Evolutionary conservation across 2,888 invertebrate species (phyloP).

Genomic region (Heteromyza rotundicornis): DNA sequence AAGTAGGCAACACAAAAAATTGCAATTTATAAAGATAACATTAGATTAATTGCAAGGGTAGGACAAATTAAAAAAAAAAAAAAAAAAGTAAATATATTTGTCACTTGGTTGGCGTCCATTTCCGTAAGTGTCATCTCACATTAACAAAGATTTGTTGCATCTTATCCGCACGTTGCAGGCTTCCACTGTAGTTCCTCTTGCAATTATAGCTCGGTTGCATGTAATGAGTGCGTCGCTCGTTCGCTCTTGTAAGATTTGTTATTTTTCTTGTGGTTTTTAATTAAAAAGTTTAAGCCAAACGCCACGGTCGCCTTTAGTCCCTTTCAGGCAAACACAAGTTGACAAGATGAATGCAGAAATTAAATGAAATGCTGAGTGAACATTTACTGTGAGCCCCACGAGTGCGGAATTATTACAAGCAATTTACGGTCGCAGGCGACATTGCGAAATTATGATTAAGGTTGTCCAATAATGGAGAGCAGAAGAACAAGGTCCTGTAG

Average conservation of each 20-base stretch:
- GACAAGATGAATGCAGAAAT: neutral
- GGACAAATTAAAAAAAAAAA: no score
- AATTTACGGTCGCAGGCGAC: neutral
- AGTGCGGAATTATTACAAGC: neutral
- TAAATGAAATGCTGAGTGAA: neutral
- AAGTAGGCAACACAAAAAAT: neutral
- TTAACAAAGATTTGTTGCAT: constrained; percentile 52
- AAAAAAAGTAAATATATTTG: neutral
- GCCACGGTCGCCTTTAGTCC: neutral
- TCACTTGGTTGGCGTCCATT: neutral
- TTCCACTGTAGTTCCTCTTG: neutral
- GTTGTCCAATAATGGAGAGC: no score
- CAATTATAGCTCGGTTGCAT: no score
- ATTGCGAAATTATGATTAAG: neutral
- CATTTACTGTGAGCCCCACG: neutral
- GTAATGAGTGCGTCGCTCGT: constrained; percentile 3
- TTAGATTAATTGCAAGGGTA: neutral
- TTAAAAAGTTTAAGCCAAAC: constrained; percentile 20
- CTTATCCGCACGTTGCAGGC: constrained; percentile 28
- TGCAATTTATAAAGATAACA: constrained; percentile 1
- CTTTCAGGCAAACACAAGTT: neutral
- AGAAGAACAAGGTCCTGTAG: no score
- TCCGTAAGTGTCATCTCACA: constrained; percentile 27
- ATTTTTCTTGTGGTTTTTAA: constrained; percentile 21
- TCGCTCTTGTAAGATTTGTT: constrained; percentile 11